A percentile compares a stretch with the other conserved stretches of the same genome.
phyloP scores from a whole-genome alignment of 2,797 vertebrate species.

The Lepus townsendii region DNA sequence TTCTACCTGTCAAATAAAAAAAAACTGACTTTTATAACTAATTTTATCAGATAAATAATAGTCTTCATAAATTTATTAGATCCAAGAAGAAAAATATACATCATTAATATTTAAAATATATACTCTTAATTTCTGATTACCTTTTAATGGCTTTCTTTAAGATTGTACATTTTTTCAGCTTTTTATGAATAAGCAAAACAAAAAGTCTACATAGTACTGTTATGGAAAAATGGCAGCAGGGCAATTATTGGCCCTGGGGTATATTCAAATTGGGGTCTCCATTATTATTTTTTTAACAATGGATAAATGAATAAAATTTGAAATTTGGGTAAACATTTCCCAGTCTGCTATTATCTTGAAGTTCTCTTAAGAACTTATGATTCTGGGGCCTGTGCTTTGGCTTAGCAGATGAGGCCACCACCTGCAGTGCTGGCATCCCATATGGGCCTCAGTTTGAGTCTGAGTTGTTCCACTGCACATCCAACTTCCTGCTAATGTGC shows the following conservation, averaged over 20 bases:
- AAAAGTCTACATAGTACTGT: neutral
- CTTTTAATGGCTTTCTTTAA: neutral
- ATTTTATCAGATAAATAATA: conserved; percentile 62
- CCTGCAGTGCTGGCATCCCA: too few relatives aligned
- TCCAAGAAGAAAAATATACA: conserved; percentile 44
- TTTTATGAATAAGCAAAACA: neutral
- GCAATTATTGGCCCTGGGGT: neutral
- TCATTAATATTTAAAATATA: conserved; percentile 66
- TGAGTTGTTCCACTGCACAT: too few relatives aligned
- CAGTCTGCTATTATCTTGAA: neutral
- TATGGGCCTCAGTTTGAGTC: too few relatives aligned
- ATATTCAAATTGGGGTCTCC: neutral
- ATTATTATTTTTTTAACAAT: neutral
- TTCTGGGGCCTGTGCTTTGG: neutral
- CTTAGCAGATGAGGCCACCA: neutral
- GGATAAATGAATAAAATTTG: neutral
- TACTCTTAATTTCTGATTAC: conserved; percentile 12
- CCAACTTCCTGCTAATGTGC: too few relatives aligned
- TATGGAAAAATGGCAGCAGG: too few relatives aligned
- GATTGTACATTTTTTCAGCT: neutral
- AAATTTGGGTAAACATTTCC: neutral
- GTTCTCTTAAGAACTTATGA: neutral
- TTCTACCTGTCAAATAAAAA: too few relatives aligned
- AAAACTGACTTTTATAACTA: neutral
- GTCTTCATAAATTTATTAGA: neutral